These are phyloP conservation scores for Rotaria magnacalcarata DNA, from an alignment of 2,888 invertebrate species.

Conservation along the genomic window DNA sequence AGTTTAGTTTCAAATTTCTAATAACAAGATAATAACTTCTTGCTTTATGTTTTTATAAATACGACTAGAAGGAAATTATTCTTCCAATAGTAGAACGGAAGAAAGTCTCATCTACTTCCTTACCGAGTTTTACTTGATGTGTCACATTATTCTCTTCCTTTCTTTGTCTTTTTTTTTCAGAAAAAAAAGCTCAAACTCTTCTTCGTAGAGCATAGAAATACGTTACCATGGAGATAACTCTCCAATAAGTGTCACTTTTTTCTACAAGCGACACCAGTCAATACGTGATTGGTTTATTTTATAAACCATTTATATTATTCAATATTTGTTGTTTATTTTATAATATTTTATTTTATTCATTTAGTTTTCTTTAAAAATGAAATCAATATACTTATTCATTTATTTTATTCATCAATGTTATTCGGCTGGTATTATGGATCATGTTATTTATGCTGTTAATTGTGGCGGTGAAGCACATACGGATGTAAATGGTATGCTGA, in stretches of 20 bases:
- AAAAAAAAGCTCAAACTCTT: neutral
- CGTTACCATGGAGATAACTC: neutral
- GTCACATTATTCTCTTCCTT: neutral
- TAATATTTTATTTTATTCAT: neutral
- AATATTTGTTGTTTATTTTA: neutral
- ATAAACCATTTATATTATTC: neutral
- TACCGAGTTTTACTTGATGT: neutral
- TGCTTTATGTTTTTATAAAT: too few relatives aligned
- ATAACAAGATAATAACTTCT: too few relatives aligned
- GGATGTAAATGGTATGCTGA: conserved; percentile 18
- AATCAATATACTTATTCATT: neutral
- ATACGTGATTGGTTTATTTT: neutral
- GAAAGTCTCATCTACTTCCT: neutral
- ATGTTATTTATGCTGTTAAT: conserved; percentile 44
- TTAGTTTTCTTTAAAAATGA: neutral
- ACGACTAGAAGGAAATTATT: neutral
- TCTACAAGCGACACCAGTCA: neutral
- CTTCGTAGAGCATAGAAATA: neutral
- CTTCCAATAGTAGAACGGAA: neutral
- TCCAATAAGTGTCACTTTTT: neutral
- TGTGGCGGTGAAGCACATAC: conserved; percentile 43
- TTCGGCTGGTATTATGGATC: conserved; percentile 27
- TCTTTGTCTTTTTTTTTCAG: neutral
- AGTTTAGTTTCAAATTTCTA: too few relatives aligned
- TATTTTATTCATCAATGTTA: conserved; percentile 16